Percentiles rank a stretch among this genome's conserved stretches.
Conservation (phyloP, 1,140 invertebrate species). For the Nephila pilipes region DNA sequence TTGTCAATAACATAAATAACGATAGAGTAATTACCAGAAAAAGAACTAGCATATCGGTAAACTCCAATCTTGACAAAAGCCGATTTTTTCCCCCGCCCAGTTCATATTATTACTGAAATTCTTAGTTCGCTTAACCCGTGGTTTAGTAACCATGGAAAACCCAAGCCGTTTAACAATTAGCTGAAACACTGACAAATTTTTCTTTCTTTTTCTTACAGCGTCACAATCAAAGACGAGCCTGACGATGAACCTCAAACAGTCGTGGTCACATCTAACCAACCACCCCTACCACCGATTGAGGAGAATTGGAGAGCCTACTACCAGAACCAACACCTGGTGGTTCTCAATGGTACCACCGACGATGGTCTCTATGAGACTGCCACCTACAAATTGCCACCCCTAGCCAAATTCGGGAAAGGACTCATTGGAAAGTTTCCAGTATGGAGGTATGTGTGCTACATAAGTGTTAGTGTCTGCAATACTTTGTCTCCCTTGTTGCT, state of each 20-base stretch:
- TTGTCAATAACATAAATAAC: too few relatives aligned
- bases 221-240: conserved; percentile 63
- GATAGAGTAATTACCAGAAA: too few relatives aligned
- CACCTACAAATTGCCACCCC: conserved; percentile 64
- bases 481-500: too few relatives aligned
- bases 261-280: background rate
- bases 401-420: conserved; percentile 65
- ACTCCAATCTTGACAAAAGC: too few relatives aligned
- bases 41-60: too few relatives aligned
- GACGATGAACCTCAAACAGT: conserved; percentile 54
- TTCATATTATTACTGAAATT: too few relatives aligned
- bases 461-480: background rate
- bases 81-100: too few relatives aligned
- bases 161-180: too few relatives aligned
- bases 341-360: background rate
- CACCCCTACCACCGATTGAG: conserved; percentile 58
- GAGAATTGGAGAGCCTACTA: conserved; percentile 72
- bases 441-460: conserved; percentile 14
- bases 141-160: too few relatives aligned
- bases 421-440: conserved; percentile 66
- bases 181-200: conserved; percentile 8
- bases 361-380: conserved; percentile 38
- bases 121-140: too few relatives aligned
- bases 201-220: conserved; percentile 14
- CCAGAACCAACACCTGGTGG: conserved; percentile 33